Evolutionary conservation across 2,797 vertebrate genomes (phyloP).

Genomic region (Cyprinella venusta): DNA sequence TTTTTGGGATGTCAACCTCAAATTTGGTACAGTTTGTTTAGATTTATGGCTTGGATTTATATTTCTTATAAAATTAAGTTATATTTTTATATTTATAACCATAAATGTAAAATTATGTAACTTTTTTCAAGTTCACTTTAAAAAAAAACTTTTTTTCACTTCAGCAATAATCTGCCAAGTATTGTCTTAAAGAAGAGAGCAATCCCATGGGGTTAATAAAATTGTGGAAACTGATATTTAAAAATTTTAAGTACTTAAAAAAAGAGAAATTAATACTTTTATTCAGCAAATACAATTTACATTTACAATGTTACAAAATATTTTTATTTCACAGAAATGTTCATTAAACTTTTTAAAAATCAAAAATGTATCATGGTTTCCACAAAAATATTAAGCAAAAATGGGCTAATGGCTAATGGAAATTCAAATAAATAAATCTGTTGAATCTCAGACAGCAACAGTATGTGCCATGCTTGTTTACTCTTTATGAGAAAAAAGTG

Average conservation of each 20-base stretch:
- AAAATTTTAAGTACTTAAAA: not conserved
- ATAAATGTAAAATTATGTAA: too few species aligned
- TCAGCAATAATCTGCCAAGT: too few species aligned
- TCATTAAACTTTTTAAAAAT: not conserved
- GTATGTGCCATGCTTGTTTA: not conserved
- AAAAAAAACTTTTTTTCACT: too few species aligned
- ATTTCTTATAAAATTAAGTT: too few species aligned
- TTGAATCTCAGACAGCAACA: constrained; percentile 5
- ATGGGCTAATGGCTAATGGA: not conserved
- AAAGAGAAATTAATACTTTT: not conserved
- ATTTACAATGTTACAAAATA: not conserved
- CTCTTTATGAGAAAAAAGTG: constrained; percentile 1
- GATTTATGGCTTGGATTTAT: too few species aligned
- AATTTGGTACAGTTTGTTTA: too few species aligned
- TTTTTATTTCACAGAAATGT: not conserved
- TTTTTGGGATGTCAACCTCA: too few species aligned
- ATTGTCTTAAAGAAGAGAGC: too few species aligned
- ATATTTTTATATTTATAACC: too few species aligned
- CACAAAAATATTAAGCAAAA: not conserved
- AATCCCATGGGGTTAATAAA: too few species aligned
- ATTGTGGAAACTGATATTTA: not conserved
- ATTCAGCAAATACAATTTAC: not conserved
- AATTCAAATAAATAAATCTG: not conserved
- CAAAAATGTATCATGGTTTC: not conserved
- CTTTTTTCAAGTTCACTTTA: too few species aligned